These are phyloP conservation scores for Neoscelio sp. DNA, from an alignment of 2,888 invertebrate species.

Conservation along the genomic window DNA sequence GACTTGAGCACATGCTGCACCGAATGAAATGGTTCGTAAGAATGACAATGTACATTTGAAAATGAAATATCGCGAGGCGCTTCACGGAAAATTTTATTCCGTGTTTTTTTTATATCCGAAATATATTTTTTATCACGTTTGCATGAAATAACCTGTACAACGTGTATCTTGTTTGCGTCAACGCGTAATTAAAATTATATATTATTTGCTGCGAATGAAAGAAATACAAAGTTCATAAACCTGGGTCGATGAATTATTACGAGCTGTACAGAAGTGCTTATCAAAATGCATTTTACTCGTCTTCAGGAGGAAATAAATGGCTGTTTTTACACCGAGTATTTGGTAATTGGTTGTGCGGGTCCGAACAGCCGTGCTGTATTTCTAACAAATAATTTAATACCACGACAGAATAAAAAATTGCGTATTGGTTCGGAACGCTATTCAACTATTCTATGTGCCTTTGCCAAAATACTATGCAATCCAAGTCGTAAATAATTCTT, in stretches of 20 bases:
- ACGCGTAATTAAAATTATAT: conserved; percentile 16
- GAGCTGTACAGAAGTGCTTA: conserved; percentile 37
- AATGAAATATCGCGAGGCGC: background rate
- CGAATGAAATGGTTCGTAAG: conserved; percentile 11
- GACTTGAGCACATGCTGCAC: conserved; percentile 21
- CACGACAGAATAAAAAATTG: conserved; percentile 42
- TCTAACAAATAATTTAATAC: conserved; percentile 55
- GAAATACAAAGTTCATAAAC: conserved; percentile 39
- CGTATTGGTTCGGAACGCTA: conserved; percentile 35
- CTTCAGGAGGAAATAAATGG: conserved; percentile 42
- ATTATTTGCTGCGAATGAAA: conserved; percentile 7
- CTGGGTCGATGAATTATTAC: conserved; percentile 39
- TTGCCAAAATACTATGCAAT: conserved; percentile 23
- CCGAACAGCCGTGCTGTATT: conserved; percentile 27
- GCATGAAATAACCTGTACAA: too few relatives aligned
- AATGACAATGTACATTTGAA: background rate
- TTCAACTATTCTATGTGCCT: conserved; percentile 36
- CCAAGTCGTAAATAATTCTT: conserved; percentile 55
- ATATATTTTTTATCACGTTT: too few relatives aligned
- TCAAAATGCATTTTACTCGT: conserved; percentile 45
- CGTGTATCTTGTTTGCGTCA: background rate
- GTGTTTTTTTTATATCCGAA: background rate
- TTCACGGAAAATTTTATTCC: background rate
- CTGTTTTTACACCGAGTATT: conserved; percentile 51
- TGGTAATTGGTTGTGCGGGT: conserved; percentile 57